Percentiles rank a stretch among this genome's conserved stretches.
Conservation (phyloP, 2,113 vertebrate genomes). For the Grus americana region DNA sequence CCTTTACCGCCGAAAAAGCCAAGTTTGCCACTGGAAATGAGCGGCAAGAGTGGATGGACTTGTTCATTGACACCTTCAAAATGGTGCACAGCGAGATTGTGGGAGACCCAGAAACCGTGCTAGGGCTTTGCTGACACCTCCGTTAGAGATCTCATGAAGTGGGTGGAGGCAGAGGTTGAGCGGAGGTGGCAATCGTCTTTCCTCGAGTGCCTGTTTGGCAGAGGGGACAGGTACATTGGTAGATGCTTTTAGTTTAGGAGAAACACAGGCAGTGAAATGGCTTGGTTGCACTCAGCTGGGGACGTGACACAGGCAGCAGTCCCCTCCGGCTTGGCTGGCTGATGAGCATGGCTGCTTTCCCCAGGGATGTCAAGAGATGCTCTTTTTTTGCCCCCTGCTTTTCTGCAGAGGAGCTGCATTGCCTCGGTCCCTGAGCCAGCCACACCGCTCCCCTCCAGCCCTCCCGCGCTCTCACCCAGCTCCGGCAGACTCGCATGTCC, state of each 20-base stretch:
- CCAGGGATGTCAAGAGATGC: background rate
- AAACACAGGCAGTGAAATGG: background rate
- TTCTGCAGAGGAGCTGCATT: background rate
- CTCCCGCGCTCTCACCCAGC: background rate
- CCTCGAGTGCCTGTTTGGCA: background rate
- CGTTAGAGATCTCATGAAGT: background rate
- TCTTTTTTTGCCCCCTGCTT: background rate
- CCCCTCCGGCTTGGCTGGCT: background rate
- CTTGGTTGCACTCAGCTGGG: background rate
- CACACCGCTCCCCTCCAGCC: background rate
- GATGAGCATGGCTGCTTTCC: background rate
- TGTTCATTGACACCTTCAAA: constrained; percentile 97
- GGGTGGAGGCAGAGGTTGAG: background rate
- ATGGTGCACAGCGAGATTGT: constrained; percentile 92
- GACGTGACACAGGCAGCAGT: no score
- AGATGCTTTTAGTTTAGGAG: constrained; percentile 11
- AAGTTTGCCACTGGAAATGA: constrained; percentile 89
- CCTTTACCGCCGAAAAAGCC: constrained; percentile 95
- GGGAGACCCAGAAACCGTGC: constrained; percentile 85
- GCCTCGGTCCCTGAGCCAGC: background rate
- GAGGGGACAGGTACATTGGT: background rate
- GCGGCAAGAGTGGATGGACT: constrained; percentile 91
- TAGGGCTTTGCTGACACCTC: constrained; percentile 83
- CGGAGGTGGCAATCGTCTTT: background rate
- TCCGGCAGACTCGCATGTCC: fast-evolving